Percentiles rank a stretch among this genome's conserved stretches.
These are phyloP conservation scores for Tetragonula carbonaria DNA, from an alignment of 2,888 invertebrate genomes.

Conservation along the genomic window DNA sequence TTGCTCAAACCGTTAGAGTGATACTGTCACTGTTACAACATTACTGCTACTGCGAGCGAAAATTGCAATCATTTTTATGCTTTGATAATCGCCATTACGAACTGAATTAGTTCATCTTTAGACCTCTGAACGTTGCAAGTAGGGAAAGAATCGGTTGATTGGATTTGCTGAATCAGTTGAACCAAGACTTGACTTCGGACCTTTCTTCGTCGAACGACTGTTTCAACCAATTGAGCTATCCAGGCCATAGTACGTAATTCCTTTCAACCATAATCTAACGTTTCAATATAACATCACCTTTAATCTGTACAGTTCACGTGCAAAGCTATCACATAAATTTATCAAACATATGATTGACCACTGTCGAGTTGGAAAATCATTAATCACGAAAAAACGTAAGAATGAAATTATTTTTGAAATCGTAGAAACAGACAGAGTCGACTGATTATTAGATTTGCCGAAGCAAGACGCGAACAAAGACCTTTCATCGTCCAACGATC, in stretches of 20 bases:
- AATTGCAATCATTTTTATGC: neutral
- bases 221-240: constrained; percentile 39
- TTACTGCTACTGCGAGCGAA: neutral
- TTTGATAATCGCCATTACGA: neutral
- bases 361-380: neutral
- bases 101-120: constrained; percentile 7
- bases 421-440: neutral
- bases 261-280: neutral
- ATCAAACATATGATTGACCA: too few relatives aligned
- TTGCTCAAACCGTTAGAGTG: neutral
- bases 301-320: neutral
- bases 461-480: constrained; percentile 7
- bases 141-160: constrained; percentile 24
- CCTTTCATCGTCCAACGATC: constrained; percentile 31
- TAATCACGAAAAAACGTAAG: neutral
- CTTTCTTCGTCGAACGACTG: constrained; percentile 31
- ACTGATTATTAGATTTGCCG: constrained; percentile 16
- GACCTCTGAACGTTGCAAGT: neutral
- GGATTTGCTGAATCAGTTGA: constrained; percentile 40
- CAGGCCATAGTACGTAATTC: constrained; percentile 27
- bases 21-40: neutral
- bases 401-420: neutral
- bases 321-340: too few relatives aligned
- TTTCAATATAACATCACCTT: neutral
- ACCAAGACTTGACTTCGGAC: constrained; percentile 29